Evolutionary conservation across 2,797 vertebrate genomes (phyloP).

Genomic region (Etheostoma perlongum): DNA sequence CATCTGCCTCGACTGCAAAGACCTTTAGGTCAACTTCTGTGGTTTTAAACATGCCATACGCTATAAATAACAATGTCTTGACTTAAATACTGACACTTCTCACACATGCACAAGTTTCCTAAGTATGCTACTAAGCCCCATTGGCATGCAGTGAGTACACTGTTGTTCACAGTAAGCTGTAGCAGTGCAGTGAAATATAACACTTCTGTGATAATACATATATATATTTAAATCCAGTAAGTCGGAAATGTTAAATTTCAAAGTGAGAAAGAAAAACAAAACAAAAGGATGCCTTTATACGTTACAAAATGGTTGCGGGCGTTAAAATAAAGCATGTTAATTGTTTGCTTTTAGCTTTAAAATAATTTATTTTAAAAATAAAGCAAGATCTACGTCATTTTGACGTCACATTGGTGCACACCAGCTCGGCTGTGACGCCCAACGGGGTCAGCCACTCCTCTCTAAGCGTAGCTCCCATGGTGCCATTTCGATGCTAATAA

Average conservation of each 20-base stretch:
- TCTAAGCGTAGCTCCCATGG: too few species aligned
- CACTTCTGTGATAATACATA: conserved; percentile 39
- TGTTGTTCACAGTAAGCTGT: conserved; percentile 58
- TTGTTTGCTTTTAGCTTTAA: not conserved
- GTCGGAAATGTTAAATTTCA: conserved; percentile 46
- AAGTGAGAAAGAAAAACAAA: conserved; percentile 26
- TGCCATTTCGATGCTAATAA: too few species aligned
- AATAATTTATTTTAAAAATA: too few species aligned
- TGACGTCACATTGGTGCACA: too few species aligned
- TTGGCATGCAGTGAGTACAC: conserved; percentile 57
- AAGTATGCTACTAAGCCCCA: conserved; percentile 52
- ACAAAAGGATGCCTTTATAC: conserved; percentile 8
- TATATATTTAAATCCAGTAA: conserved; percentile 15
- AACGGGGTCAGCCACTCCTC: too few species aligned
- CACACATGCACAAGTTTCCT: conserved; percentile 64
- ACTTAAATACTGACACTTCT: conserved; percentile 50
- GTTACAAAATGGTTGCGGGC: conserved; percentile 24
- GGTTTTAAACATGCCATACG: too few species aligned
- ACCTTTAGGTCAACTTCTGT: too few species aligned
- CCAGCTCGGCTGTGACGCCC: too few species aligned
- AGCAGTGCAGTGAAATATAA: conserved; percentile 66
- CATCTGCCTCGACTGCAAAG: too few species aligned
- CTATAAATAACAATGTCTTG: too few species aligned
- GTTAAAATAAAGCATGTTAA: conserved; percentile 16
- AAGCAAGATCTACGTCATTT: too few species aligned